Evolutionary conservation across 2,888 invertebrate species (phyloP), one percentile per base, ranked within the genome.

Genomic region (Criorhina ranunculi): DNA sequence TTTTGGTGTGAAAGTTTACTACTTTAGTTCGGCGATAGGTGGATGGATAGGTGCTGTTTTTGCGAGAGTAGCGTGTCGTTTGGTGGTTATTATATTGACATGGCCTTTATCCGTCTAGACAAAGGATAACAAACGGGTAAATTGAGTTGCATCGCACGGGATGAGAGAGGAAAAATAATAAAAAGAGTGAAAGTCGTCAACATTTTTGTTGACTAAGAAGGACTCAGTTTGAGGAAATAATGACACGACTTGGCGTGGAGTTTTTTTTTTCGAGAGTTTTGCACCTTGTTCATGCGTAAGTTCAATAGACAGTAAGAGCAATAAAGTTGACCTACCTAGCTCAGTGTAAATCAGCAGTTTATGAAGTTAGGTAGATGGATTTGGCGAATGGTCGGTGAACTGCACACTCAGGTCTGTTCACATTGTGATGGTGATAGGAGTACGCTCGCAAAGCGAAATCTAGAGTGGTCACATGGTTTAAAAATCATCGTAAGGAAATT

Each of bases 61-160:
- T 49, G 66, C 17, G 17, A 51, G 60, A 29, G 60, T 60, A 55
- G 77, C 55, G 42, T 35, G 51, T 60, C 60, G 51, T 60, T 73
- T 73, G 33, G 31, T 53, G 66, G 66, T 75, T 80, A 53, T 79
- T 73, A 73, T 60, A 66, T 73, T 66, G 73, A 60, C 79, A 17
- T 73, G 79, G 79, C 59, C 59, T 66, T 79, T 66, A 79, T 80
- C 51, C 37, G 79, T 80, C 79, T 80, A 80, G 79, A 80, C 79
- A 75, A 73, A 67, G 73, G 73, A 75, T 73, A 80, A 66, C 79
- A 53, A 80, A 64, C 15, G 53, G n/a, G 64, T 55, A 49, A 66
- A 55, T 62, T 62, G 49, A 35, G 64, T 72, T 51, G 57, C 55
- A 72, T 24, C 49, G 15, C 44, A 67, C n/a, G 37, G 42, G 51